Conservation (phyloP, 2,113 vertebrate species). For the Xenotilapia flavipinnis region DNA sequence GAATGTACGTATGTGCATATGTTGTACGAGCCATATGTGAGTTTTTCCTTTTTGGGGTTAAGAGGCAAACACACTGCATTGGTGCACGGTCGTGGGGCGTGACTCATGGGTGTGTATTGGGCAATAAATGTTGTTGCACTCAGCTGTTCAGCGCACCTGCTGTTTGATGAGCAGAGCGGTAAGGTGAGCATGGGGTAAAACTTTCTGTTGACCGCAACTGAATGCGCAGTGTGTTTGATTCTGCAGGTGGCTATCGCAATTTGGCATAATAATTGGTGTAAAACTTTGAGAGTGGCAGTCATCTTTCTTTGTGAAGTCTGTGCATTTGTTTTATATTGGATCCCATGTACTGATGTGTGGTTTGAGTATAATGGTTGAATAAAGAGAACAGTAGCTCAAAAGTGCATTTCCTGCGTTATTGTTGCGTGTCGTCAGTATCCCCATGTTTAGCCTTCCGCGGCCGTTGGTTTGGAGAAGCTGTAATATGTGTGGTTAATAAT, state of each 20-base stretch:
- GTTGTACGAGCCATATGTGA: background rate
- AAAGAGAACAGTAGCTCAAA: background rate
- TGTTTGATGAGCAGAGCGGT: background rate
- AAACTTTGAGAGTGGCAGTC: background rate
- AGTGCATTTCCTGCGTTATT: background rate
- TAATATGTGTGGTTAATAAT: background rate
- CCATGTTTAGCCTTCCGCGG: background rate
- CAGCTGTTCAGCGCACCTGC: background rate
- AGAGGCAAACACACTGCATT: background rate
- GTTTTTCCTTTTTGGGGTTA: background rate
- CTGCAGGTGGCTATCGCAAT: background rate
- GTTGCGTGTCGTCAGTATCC: background rate
- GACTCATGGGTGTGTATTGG: background rate
- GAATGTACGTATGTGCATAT: background rate
- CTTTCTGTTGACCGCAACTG: background rate
- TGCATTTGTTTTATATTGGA: background rate
- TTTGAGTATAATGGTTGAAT: background rate
- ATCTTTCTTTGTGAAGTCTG: too few species aligned
- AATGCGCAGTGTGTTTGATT: background rate
- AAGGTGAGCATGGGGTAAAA: background rate
- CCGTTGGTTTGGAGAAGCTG: background rate
- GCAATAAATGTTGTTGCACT: background rate
- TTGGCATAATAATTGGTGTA: background rate
- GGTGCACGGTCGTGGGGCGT: background rate
- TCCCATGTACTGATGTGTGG: background rate